These are phyloP conservation scores for Rotaria magnacalcarata DNA, from an alignment of 2,888 invertebrate genomes.

Conservation along the genomic window DNA sequence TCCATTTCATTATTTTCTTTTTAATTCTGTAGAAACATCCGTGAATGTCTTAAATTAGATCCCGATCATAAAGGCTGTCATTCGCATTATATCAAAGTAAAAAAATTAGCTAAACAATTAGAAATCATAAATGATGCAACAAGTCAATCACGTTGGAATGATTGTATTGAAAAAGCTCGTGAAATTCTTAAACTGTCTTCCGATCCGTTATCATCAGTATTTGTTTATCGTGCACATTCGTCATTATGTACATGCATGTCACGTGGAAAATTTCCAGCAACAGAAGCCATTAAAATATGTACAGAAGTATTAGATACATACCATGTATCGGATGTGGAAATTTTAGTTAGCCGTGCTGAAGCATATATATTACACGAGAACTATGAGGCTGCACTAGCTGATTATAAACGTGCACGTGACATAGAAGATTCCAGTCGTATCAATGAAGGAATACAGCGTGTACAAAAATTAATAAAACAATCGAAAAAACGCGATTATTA, in stretches of 20 bases:
- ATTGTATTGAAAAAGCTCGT: slow-evolving; percentile 52
- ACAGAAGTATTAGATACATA: slow-evolving; percentile 69
- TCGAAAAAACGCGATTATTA: slow-evolving; percentile 91
- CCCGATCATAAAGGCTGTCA: slow-evolving; percentile 95
- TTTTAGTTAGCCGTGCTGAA: slow-evolving; percentile 84
- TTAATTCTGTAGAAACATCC: slow-evolving; percentile 69
- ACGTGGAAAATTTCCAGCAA: slow-evolving; percentile 67
- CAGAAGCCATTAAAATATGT: slow-evolving; percentile 73
- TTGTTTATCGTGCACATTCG: slow-evolving; percentile 36
- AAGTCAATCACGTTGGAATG: slow-evolving; percentile 53
- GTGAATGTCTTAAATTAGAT: slow-evolving; percentile 91
- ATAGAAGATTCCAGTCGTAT: slow-evolving; percentile 75
- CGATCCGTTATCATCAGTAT: slow-evolving; percentile 27
- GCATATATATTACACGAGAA: slow-evolving; percentile 81
- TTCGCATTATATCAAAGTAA: slow-evolving; percentile 87
- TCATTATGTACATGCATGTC: slow-evolving; percentile 47
- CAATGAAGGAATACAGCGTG: slow-evolving; percentile 78
- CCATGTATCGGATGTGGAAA: slow-evolving; percentile 67
- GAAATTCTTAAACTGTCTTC: slow-evolving; percentile 31
- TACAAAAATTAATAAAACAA: slow-evolving; percentile 85
- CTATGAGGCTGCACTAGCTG: slow-evolving; percentile 77
- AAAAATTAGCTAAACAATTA: slow-evolving; percentile 77
- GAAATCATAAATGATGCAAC: slow-evolving; percentile 59
- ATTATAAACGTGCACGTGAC: slow-evolving; percentile 79
- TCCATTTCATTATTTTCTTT: slow-evolving; percentile 11